phyloP scores from a whole-genome alignment of 2,113 vertebrate genomes.

The Nanger granti region DNA sequence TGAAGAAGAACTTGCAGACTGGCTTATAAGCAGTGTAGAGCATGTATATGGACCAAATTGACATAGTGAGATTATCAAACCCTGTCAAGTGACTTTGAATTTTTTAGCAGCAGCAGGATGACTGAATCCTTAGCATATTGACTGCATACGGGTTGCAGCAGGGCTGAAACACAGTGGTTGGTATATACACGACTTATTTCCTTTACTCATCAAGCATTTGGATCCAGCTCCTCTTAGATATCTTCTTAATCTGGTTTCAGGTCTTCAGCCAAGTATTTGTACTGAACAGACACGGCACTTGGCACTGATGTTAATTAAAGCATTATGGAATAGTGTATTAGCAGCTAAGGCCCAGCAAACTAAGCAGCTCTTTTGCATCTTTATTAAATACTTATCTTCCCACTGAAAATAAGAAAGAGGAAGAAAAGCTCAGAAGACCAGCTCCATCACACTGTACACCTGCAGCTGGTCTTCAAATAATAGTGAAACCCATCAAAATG shows the following conservation, averaged over 20 bases:
- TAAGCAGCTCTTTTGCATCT: constrained; percentile 96
- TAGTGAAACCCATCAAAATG: constrained; percentile 96
- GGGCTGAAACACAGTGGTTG: constrained; percentile 97
- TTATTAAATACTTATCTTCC: constrained; percentile 94
- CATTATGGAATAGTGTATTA: constrained; percentile 94
- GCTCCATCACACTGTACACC: constrained; percentile 86
- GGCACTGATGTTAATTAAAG: constrained; percentile 97
- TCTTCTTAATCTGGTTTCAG: constrained; percentile 94
- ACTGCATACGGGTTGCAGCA: constrained; percentile 96
- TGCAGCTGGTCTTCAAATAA: constrained; percentile 93
- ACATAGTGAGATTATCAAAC: constrained; percentile 98
- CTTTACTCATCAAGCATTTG: constrained; percentile 96
- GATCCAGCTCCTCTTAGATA: constrained; percentile 93
- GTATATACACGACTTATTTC: constrained; percentile 95
- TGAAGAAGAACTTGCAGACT: constrained; percentile 98
- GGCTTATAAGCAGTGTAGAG: constrained; percentile 98
- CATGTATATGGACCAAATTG: constrained; percentile 99
- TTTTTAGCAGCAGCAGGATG: constrained; percentile 94
- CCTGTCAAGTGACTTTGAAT: constrained; percentile 98
- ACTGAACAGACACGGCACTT: constrained; percentile 96
- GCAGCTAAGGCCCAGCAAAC: constrained; percentile 95
- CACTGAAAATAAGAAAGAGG: constrained; percentile 96
- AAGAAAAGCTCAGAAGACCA: constrained; percentile 82
- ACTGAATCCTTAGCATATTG: constrained; percentile 93
- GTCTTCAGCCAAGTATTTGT: constrained; percentile 92